Conservation (phyloP, 2,888 invertebrate species). For the Spisula subtruncata region DNA sequence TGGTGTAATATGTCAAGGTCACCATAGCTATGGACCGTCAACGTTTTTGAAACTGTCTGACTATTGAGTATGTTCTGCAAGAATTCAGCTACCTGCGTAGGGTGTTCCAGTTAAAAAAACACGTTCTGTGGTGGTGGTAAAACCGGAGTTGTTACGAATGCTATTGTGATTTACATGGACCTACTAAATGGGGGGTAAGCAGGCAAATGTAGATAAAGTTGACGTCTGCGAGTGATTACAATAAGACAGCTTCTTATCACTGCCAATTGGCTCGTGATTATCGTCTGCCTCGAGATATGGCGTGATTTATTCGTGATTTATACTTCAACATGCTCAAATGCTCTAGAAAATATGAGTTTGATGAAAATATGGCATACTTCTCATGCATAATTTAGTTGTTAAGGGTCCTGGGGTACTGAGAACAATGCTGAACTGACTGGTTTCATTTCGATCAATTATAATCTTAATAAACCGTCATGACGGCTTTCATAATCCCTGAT, state of each 20-base stretch:
- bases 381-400: constrained; percentile 17
- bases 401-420: constrained; percentile 5
- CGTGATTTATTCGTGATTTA: constrained; percentile 45
- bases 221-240: constrained; percentile 47
- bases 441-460: background rate
- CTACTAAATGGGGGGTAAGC: constrained; percentile 55
- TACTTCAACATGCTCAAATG: constrained; percentile 39
- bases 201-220: constrained; percentile 54
- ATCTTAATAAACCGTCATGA: background rate
- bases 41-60: no score
- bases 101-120: no score
- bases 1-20: no score
- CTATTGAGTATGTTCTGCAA: no score
- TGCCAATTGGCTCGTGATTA: constrained; percentile 42
- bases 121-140: no score
- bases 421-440: background rate
- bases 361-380: constrained; percentile 30
- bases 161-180: constrained; percentile 35
- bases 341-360: constrained; percentile 28
- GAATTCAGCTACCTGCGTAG: no score
- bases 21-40: no score
- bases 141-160: background rate
- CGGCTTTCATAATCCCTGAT: background rate
- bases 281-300: constrained; percentile 26
- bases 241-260: constrained; percentile 52